Evolutionary conservation across 1,140 invertebrate species (phyloP).

Genomic region (Campoletis sonorensis): DNA sequence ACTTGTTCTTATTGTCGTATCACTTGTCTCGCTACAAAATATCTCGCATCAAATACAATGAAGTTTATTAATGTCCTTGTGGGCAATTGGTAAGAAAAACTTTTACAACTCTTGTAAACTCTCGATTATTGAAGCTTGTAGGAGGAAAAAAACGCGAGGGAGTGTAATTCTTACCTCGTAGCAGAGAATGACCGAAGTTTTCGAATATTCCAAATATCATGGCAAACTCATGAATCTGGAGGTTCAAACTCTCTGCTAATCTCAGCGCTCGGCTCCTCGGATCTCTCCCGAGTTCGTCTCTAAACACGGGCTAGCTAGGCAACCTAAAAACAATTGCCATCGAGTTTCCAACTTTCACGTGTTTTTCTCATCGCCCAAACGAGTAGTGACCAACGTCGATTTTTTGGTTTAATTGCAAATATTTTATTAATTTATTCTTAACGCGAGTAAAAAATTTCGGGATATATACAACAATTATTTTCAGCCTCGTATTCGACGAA

Average conservation of each 20-base stretch:
- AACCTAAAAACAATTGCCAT: conserved; percentile 18
- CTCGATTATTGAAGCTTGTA: not conserved
- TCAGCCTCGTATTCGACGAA: too few relatives aligned
- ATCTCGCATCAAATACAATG: not conserved
- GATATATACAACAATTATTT: too few relatives aligned
- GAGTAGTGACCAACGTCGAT: not conserved
- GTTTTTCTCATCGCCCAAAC: not conserved
- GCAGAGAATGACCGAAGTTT: not conserved
- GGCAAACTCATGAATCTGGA: conserved; percentile 29
- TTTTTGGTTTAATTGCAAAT: not conserved
- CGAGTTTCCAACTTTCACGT: not conserved
- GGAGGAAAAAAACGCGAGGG: not conserved
- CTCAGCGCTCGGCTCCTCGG: not conserved
- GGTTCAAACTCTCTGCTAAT: conserved; percentile 12
- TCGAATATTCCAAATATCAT: conserved; percentile 28
- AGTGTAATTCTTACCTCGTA: not conserved
- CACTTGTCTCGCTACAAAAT: not conserved
- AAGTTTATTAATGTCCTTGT: not conserved
- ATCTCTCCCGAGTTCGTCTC: conserved; percentile 20
- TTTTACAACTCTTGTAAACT: not conserved
- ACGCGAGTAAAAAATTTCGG: too few relatives aligned
- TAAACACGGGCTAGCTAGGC: not conserved
- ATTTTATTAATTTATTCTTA: not conserved
- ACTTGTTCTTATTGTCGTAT: conserved; percentile 30
- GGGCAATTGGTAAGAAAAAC: not conserved